phyloP scores from a whole-genome alignment of 2,113 vertebrate species.

The Phalacrocorax pelagicus region DNA sequence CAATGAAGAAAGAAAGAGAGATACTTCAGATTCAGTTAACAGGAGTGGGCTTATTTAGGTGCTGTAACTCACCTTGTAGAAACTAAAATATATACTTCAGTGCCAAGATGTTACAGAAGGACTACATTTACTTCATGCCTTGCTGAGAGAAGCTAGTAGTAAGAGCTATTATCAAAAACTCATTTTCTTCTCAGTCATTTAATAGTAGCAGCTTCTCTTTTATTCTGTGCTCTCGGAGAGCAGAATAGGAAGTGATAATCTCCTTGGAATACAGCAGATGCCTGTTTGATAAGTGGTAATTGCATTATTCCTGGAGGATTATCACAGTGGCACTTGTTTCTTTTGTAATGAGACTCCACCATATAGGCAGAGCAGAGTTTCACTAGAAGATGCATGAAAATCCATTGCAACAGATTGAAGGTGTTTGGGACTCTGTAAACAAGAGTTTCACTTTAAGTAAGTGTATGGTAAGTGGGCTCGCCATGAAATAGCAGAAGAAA shows the following conservation, averaged over 20 bases:
- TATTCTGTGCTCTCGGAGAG: constrained; percentile 14
- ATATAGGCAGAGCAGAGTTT: background rate
- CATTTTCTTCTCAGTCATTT: constrained; percentile 37
- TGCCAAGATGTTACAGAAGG: background rate
- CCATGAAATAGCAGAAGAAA: background rate
- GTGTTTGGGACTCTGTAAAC: background rate
- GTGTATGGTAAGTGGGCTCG: background rate
- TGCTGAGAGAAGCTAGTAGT: constrained; percentile 43
- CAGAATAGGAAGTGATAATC: constrained; percentile 56
- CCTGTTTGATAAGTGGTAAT: constrained; percentile 66
- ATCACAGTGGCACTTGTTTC: constrained; percentile 39
- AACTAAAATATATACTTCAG: background rate
- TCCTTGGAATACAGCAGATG: constrained; percentile 54
- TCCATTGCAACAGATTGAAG: background rate
- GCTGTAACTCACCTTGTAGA: background rate
- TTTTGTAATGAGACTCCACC: constrained; percentile 32
- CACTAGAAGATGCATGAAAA: background rate
- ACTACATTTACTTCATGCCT: constrained; percentile 2
- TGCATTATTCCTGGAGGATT: constrained; percentile 57
- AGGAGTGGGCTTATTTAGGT: background rate
- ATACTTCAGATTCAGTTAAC: background rate
- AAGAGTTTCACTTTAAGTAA: background rate
- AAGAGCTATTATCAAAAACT: constrained; percentile 26
- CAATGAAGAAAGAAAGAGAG: background rate
- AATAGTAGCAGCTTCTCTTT: constrained; percentile 61